These are phyloP conservation scores for Caenorhabditis latens DNA, from an alignment of 1,140 invertebrate species.

Conservation along the genomic window DNA sequence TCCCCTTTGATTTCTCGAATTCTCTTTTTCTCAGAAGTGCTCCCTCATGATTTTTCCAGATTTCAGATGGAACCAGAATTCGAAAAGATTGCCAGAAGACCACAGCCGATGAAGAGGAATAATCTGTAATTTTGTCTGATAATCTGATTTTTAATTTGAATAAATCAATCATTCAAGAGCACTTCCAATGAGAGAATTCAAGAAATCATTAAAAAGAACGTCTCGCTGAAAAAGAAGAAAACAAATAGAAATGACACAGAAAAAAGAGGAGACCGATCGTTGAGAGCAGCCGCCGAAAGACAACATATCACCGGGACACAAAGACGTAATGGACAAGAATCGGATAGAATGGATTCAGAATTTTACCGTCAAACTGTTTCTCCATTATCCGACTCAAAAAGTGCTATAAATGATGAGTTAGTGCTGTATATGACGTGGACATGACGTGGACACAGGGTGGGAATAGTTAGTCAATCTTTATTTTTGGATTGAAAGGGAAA, in stretches of 20 bases:
- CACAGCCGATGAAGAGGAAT: not conserved
- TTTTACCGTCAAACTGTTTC: not conserved
- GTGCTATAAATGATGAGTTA: not conserved
- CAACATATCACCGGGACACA: conserved; percentile 28
- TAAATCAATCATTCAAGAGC: conserved; percentile 11
- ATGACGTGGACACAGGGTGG: conserved; percentile 46
- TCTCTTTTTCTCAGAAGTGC: conserved; percentile 32
- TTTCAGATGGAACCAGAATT: conserved; percentile 14
- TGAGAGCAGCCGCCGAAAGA: conserved; percentile 34
- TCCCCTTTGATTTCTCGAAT: not conserved
- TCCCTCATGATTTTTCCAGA: conserved; percentile 46
- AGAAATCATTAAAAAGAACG: conserved; percentile 15
- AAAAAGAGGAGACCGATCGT: conserved; percentile 15
- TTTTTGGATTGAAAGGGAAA: conserved; percentile 29
- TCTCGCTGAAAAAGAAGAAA: conserved; percentile 6
- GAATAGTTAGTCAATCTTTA: conserved; percentile 54
- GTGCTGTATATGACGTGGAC: conserved; percentile 26
- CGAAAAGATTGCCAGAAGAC: not conserved
- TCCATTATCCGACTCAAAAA: not conserved
- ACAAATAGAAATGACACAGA: conserved; percentile 14
- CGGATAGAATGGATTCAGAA: not conserved
- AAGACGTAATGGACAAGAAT: conserved; percentile 28
- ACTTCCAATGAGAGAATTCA: conserved; percentile 26
- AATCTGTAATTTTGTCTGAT: conserved; percentile 29
- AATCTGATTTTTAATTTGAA: not conserved